Base-by-base conservation (phyloP, 23 tunicate genomes). In the Diplosoma virens region DNA sequence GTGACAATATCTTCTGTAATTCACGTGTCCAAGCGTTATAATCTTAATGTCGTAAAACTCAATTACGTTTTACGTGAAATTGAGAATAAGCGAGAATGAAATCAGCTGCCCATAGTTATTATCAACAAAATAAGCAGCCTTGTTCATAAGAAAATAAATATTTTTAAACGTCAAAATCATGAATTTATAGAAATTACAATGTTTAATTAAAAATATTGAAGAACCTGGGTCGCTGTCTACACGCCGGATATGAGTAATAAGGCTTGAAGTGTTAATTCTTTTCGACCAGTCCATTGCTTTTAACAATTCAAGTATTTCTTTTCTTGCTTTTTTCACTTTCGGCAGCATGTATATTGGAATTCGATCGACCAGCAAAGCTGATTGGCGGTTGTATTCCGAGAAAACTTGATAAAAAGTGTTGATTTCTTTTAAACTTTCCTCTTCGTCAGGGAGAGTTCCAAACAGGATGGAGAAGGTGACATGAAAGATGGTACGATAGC, bases 301-400 rank as follows among this genome's bases (percentile, higher is more conserved):
- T 46, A 79, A 61, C 16, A 11, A 2, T 26, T 79, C 50, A 24
- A 79, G 47, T 65, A 79, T n/a, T 4, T 48, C 52, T 26, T 79
- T 58, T 11, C 85, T 33, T 21, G 85, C 75, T 48, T 47, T 48
- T 50, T 56, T 58, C n/a, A 53, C 63, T 18, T 70, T 28, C 1
- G 85, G 85, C 54, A 81, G 53, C 20, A 81, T 37, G 58, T 70
- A 56, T 14, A 71, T 71, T 3, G 85, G 66, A 24, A 81, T 34
- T 33, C 85, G 32, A 55, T 81, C 85, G 0, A 81, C 85, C 30
- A 81, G 76, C 29, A 70, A 30, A 50, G 85, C 78, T 4, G 85
- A 81, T 72, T 58, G 31, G 24, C 71, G 35, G 53, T 47, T 53
- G 53, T 70, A 81, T 16, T 30, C 9, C n/a, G n/a, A 29, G 32